Percentiles rank a stretch among this genome's conserved stretches.
phyloP scores from a whole-genome alignment of 2,888 invertebrate species.

The Suillia variegata region DNA sequence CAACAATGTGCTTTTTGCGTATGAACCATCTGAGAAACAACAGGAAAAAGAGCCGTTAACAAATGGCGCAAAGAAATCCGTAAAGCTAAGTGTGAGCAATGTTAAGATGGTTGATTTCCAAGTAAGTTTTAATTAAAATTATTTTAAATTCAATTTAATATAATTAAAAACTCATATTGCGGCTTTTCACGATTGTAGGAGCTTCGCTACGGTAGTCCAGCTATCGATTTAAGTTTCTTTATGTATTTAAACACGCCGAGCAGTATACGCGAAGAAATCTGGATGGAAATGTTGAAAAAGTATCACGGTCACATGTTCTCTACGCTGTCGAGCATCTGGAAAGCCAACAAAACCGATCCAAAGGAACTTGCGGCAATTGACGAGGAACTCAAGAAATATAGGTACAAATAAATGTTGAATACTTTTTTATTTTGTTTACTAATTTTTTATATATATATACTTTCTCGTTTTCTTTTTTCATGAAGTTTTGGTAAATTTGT shows the following conservation, averaged over 20 bases:
- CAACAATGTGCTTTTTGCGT: slow-evolving; percentile 58
- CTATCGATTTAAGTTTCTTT: slow-evolving; percentile 55
- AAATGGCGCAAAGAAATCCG: slow-evolving; percentile 17
- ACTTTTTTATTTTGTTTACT: not conserved
- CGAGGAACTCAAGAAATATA: slow-evolving; percentile 32
- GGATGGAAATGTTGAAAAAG: slow-evolving; percentile 40
- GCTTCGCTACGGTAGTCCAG: slow-evolving; percentile 51
- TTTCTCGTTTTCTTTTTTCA: too few relatives aligned
- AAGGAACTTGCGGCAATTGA: slow-evolving; percentile 4
- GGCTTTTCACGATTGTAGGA: too few relatives aligned
- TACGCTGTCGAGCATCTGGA: slow-evolving; percentile 42
- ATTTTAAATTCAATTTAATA: too few relatives aligned
- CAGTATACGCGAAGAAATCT: slow-evolving; percentile 38
- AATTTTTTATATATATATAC: not conserved
- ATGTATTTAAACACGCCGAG: slow-evolving; percentile 55
- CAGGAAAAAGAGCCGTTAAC: slow-evolving; percentile 17
- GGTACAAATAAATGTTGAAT: too few relatives aligned
- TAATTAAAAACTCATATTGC: too few relatives aligned
- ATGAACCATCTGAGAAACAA: slow-evolving; percentile 28
- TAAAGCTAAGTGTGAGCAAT: too few relatives aligned
- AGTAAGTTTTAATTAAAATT: too few relatives aligned
- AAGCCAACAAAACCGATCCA: slow-evolving; percentile 27
- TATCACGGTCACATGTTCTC: slow-evolving; percentile 48
- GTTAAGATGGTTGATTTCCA: slow-evolving; percentile 59
- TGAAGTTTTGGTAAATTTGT: slow-evolving; percentile 48